Percentiles rank a stretch among this genome's conserved stretches.
phyloP scores from a whole-genome alignment of 2,113 vertebrate species.

The Zosterops japonicus region DNA sequence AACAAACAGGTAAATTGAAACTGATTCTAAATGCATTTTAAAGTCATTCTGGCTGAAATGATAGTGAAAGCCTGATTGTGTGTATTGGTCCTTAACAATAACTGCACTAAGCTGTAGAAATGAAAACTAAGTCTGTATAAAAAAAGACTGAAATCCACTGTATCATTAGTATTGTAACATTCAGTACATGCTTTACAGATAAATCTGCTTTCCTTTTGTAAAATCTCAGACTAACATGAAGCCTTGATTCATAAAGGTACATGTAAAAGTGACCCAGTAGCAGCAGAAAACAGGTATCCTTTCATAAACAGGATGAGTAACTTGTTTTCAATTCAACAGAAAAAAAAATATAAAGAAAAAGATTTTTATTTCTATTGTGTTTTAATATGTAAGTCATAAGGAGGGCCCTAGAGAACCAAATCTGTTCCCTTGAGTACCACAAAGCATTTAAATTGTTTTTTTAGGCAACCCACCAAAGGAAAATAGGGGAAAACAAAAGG shows the following conservation, averaged over 20 bases:
- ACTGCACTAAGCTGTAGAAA: background rate
- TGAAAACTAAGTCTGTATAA: background rate
- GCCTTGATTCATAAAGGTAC: background rate
- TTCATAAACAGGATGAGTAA: background rate
- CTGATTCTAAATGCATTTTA: background rate
- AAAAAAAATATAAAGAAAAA: background rate
- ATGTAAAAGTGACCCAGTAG: background rate
- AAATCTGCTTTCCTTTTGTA: background rate
- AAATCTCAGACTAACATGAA: background rate
- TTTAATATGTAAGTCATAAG: background rate
- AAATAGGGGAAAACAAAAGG: background rate
- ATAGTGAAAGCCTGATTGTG: conserved; percentile 56
- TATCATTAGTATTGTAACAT: background rate
- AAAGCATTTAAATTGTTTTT: background rate
- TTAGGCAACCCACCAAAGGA: background rate
- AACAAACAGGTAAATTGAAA: background rate
- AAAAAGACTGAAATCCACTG: background rate
- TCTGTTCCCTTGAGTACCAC: background rate
- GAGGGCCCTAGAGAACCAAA: background rate
- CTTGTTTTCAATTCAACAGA: background rate
- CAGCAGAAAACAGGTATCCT: background rate
- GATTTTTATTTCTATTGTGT: background rate
- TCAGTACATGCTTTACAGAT: background rate
- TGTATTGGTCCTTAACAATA: conserved; percentile 41
- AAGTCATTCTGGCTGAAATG: conserved; percentile 35